Evolutionary conservation across 2,113 vertebrate species (phyloP).

Genomic region (Pleuronectes platessa): DNA sequence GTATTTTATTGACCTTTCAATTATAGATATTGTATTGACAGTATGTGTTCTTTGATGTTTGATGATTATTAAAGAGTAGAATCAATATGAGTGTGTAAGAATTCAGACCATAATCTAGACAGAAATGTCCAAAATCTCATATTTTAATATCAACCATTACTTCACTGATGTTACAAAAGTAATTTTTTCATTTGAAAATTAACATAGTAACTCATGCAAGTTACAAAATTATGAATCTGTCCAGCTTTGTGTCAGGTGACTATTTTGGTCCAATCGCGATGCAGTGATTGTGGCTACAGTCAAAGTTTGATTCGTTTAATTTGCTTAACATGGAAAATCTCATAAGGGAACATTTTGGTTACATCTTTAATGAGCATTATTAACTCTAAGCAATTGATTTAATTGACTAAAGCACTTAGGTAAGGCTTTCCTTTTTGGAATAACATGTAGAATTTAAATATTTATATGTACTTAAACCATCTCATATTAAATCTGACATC

Average conservation of each 20-base stretch:
- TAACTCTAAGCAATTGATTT: background rate
- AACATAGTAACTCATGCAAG: too few species aligned
- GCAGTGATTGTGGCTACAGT: too few species aligned
- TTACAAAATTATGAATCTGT: too few species aligned
- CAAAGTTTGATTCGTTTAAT: too few species aligned
- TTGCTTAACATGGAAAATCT: background rate
- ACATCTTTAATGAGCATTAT: background rate
- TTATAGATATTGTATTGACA: background rate
- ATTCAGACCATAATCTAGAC: background rate
- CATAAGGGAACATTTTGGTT: background rate
- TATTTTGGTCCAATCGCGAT: too few species aligned
- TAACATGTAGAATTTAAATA: background rate
- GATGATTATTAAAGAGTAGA: conserved; percentile 9
- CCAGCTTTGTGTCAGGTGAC: too few species aligned
- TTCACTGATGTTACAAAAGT: too few species aligned
- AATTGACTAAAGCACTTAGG: conserved; percentile 37
- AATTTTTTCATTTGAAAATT: too few species aligned
- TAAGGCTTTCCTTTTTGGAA: background rate
- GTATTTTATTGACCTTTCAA: background rate
- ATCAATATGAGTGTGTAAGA: conserved; percentile 1
- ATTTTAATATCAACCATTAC: background rate
- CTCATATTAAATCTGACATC: conserved; percentile 17
- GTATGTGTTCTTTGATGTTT: background rate
- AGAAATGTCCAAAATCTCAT: background rate
- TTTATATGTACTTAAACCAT: background rate